Evolutionary conservation across 1,140 invertebrate genomes (phyloP), one percentile per base, ranked within the genome.

Genomic region (Cyclina sinensis): DNA sequence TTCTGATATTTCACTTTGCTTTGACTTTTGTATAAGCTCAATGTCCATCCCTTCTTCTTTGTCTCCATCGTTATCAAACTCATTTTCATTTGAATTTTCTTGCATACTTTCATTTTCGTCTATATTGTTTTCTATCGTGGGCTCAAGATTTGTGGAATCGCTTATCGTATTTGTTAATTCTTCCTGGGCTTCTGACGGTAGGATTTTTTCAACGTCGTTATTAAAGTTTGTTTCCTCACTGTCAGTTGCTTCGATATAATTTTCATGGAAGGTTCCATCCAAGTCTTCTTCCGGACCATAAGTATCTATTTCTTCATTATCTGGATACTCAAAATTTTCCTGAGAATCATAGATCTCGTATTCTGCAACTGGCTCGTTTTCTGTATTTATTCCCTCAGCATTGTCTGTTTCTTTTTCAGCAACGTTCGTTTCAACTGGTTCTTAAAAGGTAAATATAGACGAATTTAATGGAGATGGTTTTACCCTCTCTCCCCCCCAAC

Each of bases 251-350:
- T 46, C 43, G 11, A 51, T 18, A 37, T 48, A 14, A 78, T 78
- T 54, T 27, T 78, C 74, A 51, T 78, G 27, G 48, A 18, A 48
- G 9, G 43, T 54, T 27, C 27, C 46, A 78, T 78, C 74, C 12
- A 51, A 27, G 48, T 78, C 74, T 51, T 78, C 74, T 30, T 78
- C 74, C 30, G 43, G 43, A 4, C 21, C 74, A 78, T 48, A 48
- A 48, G 0, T 32, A 62, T 39, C 39, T 14, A 30, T 35, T 54
- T 70, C 59, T 9, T 21, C 24, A 62, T 68, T 32, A 35, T 43
- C 37, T 0, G 16, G 0, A 46, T 37, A 5, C 0, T 83, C 27
- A 21, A 21, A 30, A 54, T 81, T 65, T 37, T 82, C 79, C 4
- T 62, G 12, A 62, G 30, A 12, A 30, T 82, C 43, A 76, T 4